Evolutionary conservation across 2,888 invertebrate species (phyloP), one percentile per base, ranked within the genome.

Genomic region (Andricus curvator): DNA sequence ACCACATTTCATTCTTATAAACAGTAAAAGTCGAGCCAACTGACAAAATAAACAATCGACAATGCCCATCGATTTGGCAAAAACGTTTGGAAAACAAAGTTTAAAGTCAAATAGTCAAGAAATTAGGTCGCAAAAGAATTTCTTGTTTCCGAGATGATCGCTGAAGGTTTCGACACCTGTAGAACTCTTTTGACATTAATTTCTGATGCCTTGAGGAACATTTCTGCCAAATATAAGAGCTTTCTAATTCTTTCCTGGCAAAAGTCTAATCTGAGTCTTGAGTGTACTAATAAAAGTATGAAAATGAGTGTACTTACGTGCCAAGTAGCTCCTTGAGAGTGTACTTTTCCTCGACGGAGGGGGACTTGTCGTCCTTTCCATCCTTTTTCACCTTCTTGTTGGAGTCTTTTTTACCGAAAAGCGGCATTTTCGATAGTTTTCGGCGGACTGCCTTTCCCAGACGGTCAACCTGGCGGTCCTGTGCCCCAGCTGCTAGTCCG

Each of bases 281-380:
- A 44, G 15, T 44, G 15, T 17, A 48, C 48, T n/a, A 37, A 37
- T 6, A 56, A 56, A 70, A 8, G 22, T 51, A 25, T 62, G 25
- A 15, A 22, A 29, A 17, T 62, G 15, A 79, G 44, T 41, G 37
- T 78, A 94, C 95, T 95, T 95, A 96, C 95, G 98, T 98, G 93
- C 98, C 98, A 84, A 98, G 95, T 85, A 98, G 94, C 93, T 98
- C 98, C 94, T 98, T 98, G 86, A 98, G 94, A 91, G 95, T 94
- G 93, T 98, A 98, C 94, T 97, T 98, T 91, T 98, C 98, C 92
- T 98, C 98, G 89, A 98, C 96, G 88, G 96, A 96, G 88, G 96
- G 94, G 89, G 95, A 95, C 93, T 96, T 96, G 88, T 97, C 97
- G 74, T 97, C 97, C 93, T 95, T 96, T 85, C 94, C 94, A 93